Evolutionary conservation across 2,888 invertebrate species (phyloP).

Genomic region (Melieria crassipennis): DNA sequence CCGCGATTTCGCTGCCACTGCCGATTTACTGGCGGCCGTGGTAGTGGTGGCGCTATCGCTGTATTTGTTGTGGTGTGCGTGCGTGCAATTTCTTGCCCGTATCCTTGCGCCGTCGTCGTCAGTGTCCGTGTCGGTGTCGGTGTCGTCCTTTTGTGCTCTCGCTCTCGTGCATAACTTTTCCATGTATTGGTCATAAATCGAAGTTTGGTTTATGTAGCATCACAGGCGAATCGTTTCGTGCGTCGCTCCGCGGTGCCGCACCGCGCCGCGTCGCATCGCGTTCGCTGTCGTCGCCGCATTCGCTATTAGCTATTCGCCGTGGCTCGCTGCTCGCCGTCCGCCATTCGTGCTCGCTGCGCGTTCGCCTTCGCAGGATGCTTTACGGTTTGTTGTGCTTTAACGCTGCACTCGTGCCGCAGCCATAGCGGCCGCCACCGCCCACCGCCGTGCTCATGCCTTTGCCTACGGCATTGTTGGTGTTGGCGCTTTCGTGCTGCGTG

Average conservation of each 20-base stretch:
- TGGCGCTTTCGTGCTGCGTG: background rate
- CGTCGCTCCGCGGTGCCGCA: slow-evolving; percentile 1
- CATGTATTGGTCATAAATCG: slow-evolving; percentile 64
- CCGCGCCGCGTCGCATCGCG: slow-evolving; percentile 18
- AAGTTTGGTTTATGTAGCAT: slow-evolving; percentile 58
- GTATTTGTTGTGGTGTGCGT: slow-evolving; percentile 33
- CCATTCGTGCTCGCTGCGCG: slow-evolving; percentile 18
- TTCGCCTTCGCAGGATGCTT: slow-evolving; percentile 53
- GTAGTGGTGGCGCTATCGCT: slow-evolving; percentile 41
- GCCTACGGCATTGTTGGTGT: background rate
- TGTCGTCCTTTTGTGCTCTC: background rate
- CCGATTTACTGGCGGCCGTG: slow-evolving; percentile 18
- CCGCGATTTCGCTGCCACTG: slow-evolving; percentile 32
- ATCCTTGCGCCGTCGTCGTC: slow-evolving; percentile 29
- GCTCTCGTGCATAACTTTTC: slow-evolving; percentile 40
- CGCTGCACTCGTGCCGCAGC: slow-evolving; percentile 10
- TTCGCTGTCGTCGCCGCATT: slow-evolving; percentile 2
- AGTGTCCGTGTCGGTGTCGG: slow-evolving; percentile 22
- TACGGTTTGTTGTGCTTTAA: slow-evolving; percentile 63
- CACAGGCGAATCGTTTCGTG: slow-evolving; percentile 9
- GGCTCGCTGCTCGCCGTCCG: slow-evolving; percentile 24
- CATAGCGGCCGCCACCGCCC: slow-evolving; percentile 15
- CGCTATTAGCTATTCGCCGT: slow-evolving; percentile 2
- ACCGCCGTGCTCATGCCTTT: background rate
- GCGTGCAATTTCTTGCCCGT: slow-evolving; percentile 31